Evolutionary conservation across 2,888 invertebrate species (phyloP).

Genomic region (Steinernema carpocapsae): DNA sequence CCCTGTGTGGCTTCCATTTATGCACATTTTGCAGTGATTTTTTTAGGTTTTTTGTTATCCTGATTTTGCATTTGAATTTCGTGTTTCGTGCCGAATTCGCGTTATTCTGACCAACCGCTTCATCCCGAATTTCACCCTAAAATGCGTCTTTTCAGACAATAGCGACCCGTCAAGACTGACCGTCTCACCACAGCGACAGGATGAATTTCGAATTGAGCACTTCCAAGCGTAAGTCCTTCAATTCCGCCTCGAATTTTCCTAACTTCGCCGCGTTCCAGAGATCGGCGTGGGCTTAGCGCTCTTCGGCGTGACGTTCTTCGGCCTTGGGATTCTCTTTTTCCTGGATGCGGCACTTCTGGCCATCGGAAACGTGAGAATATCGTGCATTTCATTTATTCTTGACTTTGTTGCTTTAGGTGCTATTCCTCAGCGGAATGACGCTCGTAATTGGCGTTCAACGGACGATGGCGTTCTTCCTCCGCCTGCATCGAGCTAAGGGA

Average conservation of each 20-base stretch:
- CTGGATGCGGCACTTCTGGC: conserved; percentile 96
- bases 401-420: conserved; percentile 77
- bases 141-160: no score
- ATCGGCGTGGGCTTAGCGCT: conserved; percentile 96
- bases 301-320: conserved; percentile 91
- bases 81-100: no score
- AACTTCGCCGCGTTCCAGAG: conserved; percentile 72
- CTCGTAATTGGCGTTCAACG: conserved; percentile 93
- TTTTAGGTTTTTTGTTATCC: no score
- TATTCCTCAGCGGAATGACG: conserved; percentile 89
- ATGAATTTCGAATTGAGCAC: conserved; percentile 62
- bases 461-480: conserved; percentile 95
- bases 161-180: no score
- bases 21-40: no score
- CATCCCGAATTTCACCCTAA: no score
- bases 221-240: conserved; percentile 53
- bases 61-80: no score
- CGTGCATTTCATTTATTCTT: background rate
- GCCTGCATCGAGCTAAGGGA: conserved; percentile 84
- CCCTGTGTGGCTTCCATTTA: no score
- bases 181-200: no score
- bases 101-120: no score
- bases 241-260: background rate
- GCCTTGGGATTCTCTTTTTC: conserved; percentile 87
- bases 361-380: conserved; percentile 90